Evolutionary conservation across 2,113 vertebrate species (phyloP), one percentile per base, ranked within the genome.

Genomic region (Syrrhaptes paradoxus): DNA sequence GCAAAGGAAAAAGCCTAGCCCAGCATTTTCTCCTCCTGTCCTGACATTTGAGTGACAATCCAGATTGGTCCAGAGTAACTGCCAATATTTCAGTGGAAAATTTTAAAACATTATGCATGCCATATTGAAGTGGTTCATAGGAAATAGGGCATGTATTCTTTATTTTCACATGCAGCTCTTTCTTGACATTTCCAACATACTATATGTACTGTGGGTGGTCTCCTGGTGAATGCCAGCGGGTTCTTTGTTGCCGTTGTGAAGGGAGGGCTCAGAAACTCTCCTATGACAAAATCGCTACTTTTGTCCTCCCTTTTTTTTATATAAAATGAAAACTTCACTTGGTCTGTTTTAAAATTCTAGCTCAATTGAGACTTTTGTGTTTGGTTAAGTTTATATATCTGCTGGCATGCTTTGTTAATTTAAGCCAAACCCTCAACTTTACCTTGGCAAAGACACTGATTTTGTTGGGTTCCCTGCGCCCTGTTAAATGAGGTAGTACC

Each of bases 401-500:
- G 82, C 74, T 96, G 91, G 87, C 85, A 66, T 76, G 46, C 55
- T n/a, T 63, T 77, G 25, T 87, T 93, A 89, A 86, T 94, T 87
- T 90, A 71, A 96, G 95, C 92, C 93, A 95, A 96, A 94, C 82
- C 79, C 63, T 94, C 76, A 96, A 15, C 91, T 96, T 95, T 92
- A 95, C 89, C 63, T 97, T 97, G 96, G 95, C 96, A 93, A 63
- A 58, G 34, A 65, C 65, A 51, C 52, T 91, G 93, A 87, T 95
- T 92, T 94, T 87, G n/a, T 91, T 90, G 91, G 95, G 93, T 93
- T 96, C 75, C 38, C 55, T 78, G 57, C 72, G 59, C 87, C 86
- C 82, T 95, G 48, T 87, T 91, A 95, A 95, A 95, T 85, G 86
- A 77, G 17, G 65, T 93, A 76, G 70, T 66, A 76, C 84, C 87